Conservation (phyloP, 1,140 invertebrate species). For the Eriosoma lanigerum region DNA sequence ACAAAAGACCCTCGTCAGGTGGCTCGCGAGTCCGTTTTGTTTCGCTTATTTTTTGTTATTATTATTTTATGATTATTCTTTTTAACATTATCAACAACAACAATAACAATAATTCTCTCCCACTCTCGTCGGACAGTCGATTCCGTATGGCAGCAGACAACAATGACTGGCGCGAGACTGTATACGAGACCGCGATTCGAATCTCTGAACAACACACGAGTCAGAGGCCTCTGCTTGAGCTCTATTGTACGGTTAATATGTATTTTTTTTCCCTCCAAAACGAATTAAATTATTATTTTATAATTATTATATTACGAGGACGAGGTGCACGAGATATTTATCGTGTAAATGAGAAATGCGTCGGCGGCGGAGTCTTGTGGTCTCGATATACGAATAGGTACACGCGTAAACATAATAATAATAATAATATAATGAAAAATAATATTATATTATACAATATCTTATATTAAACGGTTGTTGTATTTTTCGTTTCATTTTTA, state of each 20-base stretch:
- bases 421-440: no score
- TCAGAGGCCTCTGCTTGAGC: constrained; percentile 37
- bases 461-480: constrained; percentile 21
- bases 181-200: constrained; percentile 39
- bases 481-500: neutral
- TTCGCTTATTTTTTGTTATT: neutral
- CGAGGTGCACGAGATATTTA: constrained; percentile 14
- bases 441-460: no score
- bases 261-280: constrained; percentile 31
- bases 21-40: constrained; percentile 36
- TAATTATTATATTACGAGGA: neutral
- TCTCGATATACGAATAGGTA: no score
- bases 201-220: constrained; percentile 4
- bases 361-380: neutral
- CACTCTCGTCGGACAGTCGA: neutral
- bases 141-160: constrained; percentile 13
- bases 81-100: neutral
- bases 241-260: constrained; percentile 1
- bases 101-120: neutral
- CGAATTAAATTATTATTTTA: neutral
- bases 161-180: constrained; percentile 29
- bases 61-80: constrained; percentile 11
- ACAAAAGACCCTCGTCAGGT: constrained; percentile 35
- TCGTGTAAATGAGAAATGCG: constrained; percentile 34
- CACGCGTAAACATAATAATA: no score